Conservation (phyloP, 2,113 vertebrate genomes). For the Otis tarda region DNA sequence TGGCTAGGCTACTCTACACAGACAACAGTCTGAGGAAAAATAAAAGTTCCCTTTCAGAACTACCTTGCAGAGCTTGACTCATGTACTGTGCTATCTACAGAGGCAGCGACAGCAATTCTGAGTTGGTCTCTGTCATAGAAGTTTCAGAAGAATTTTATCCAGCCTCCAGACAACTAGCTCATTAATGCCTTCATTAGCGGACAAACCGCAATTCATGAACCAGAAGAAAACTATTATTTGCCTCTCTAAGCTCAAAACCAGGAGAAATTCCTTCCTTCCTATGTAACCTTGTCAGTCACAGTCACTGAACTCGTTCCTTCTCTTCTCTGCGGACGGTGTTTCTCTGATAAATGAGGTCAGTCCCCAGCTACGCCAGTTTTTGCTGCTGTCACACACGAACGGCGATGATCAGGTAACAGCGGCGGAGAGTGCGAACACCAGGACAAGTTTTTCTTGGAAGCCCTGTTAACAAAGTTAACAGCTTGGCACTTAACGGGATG, state of each 20-base stretch:
- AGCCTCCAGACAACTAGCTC: not conserved
- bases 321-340: fast-evolving
- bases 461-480: not conserved
- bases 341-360: not conserved
- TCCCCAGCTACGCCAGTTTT: not conserved
- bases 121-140: not conserved
- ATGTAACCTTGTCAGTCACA: too few relatives aligned
- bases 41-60: not conserved
- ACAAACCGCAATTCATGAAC: not conserved
- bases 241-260: not conserved
- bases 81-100: not conserved
- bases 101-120: fast-evolving
- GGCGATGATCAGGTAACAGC: not conserved
- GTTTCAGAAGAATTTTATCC: not conserved
- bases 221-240: not conserved
- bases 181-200: not conserved
- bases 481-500: not conserved
- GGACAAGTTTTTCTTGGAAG: not conserved
- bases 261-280: not conserved
- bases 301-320: not conserved
- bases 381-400: not conserved
- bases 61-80: not conserved
- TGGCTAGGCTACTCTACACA: not conserved
- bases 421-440: not conserved
- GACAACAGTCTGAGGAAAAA: not conserved